These are phyloP conservation scores for Drosophila subpulchrella DNA, from an alignment of 1,140 invertebrate species.

Conservation along the genomic window DNA sequence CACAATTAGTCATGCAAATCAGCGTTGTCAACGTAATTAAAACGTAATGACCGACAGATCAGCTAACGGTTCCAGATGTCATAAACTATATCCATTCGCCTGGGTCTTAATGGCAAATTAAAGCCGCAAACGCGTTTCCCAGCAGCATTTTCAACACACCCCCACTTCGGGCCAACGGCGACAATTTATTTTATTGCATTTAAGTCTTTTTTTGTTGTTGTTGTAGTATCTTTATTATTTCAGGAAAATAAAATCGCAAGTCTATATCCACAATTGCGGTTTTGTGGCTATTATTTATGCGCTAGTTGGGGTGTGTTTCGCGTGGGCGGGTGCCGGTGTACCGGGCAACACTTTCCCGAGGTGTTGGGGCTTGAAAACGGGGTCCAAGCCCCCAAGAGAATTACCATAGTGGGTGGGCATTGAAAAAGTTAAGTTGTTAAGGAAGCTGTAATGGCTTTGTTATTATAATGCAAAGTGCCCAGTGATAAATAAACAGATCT, in stretches of 20 bases:
- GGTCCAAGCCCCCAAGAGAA: slow-evolving; percentile 1
- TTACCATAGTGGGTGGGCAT: slow-evolving; percentile 3
- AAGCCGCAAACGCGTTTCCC: slow-evolving; percentile 71
- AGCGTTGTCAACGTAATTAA: slow-evolving; percentile 78
- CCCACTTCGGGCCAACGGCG: background rate
- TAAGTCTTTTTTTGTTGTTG: slow-evolving; percentile 14
- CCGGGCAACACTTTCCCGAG: slow-evolving; percentile 25
- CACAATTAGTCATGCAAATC: slow-evolving; percentile 80
- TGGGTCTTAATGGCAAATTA: slow-evolving; percentile 72
- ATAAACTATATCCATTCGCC: slow-evolving; percentile 50
- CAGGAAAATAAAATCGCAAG: slow-evolving; percentile 50
- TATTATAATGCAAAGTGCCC: background rate
- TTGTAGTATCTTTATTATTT: slow-evolving; percentile 40
- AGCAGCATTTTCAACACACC: slow-evolving; percentile 6
- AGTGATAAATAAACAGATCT: background rate
- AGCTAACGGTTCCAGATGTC: slow-evolving; percentile 66
- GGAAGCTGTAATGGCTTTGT: background rate
- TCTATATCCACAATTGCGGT: slow-evolving; percentile 67
- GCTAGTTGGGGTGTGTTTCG: slow-evolving; percentile 39
- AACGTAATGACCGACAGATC: slow-evolving; percentile 65
- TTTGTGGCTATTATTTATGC: slow-evolving; percentile 72
- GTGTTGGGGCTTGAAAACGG: slow-evolving; percentile 29
- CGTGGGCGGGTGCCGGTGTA: slow-evolving; percentile 13
- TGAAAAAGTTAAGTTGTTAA: slow-evolving; percentile 7
- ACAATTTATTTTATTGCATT: slow-evolving; percentile 48